Conservation (phyloP, 2,797 vertebrate genomes). For the Nannoperca obscura region DNA sequence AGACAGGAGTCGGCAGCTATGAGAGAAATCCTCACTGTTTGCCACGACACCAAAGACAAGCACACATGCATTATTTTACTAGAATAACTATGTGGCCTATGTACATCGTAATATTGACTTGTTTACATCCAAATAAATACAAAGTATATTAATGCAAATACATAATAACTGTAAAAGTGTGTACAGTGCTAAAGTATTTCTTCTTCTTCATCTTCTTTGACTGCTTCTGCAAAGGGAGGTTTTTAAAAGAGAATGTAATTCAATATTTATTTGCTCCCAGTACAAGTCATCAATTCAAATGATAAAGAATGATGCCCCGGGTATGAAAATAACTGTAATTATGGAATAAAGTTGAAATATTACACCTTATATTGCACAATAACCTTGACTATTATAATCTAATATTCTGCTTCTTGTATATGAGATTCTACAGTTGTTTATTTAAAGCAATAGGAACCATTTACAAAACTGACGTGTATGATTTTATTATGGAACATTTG, state of each 20-base stretch:
- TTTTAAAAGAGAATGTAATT: background rate
- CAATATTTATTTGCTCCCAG: background rate
- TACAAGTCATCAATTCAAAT: conserved; percentile 7
- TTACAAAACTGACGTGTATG: background rate
- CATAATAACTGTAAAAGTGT: conserved; percentile 8
- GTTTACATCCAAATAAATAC: background rate
- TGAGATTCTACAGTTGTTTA: background rate
- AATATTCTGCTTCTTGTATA: background rate
- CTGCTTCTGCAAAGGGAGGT: conserved; percentile 5
- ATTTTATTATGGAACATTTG: background rate
- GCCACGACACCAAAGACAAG: conserved; percentile 52
- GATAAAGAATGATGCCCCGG: background rate
- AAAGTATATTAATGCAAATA: conserved; percentile 4
- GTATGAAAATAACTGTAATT: conserved; percentile 4
- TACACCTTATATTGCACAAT: background rate
- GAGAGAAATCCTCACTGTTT: conserved; percentile 43
- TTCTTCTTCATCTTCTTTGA: background rate
- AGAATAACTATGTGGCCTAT: conserved; percentile 1
- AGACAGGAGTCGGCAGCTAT: conserved; percentile 48
- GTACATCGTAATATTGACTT: background rate
- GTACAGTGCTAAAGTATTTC: background rate
- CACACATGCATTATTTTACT: background rate
- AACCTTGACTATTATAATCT: background rate
- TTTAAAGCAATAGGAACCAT: background rate
- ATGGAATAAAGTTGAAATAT: background rate